Percentiles rank a stretch among this genome's conserved stretches.
These are phyloP conservation scores for Gallinago stenura DNA, from an alignment of 2,797 vertebrate species.

Conservation along the genomic window DNA sequence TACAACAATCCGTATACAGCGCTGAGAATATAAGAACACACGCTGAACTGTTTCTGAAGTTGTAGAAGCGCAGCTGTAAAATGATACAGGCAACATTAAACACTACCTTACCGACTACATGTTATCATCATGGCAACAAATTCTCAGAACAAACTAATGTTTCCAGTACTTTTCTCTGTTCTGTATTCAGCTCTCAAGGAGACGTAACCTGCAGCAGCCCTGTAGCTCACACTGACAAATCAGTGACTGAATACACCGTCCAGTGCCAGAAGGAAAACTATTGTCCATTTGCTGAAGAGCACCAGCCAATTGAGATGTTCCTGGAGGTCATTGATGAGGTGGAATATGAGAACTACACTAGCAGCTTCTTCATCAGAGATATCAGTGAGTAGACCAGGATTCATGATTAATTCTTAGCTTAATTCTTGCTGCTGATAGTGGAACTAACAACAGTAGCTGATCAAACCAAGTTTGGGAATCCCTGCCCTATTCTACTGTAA, in stretches of 20 bases:
- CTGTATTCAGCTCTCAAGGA: slow-evolving; percentile 60
- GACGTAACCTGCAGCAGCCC: slow-evolving; percentile 65
- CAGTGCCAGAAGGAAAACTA: slow-evolving; percentile 66
- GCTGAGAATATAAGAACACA: not conserved
- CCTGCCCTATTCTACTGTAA: slow-evolving; percentile 17
- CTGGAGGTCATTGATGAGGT: slow-evolving; percentile 64
- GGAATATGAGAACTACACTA: slow-evolving; percentile 77
- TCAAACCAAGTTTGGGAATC: not conserved
- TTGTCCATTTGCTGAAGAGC: slow-evolving; percentile 78
- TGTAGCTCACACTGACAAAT: not conserved
- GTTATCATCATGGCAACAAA: not conserved
- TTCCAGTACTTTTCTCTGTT: not conserved
- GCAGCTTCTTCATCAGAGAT: slow-evolving; percentile 80
- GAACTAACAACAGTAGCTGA: not conserved
- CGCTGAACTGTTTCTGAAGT: not conserved
- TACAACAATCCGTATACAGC: not conserved
- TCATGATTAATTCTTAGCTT: not conserved
- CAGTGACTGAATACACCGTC: slow-evolving; percentile 28
- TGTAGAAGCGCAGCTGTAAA: fast-evolving
- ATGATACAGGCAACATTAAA: not conserved
- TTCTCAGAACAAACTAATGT: not conserved
- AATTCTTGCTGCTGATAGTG: not conserved
- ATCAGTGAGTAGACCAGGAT: slow-evolving; percentile 75
- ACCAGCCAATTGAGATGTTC: slow-evolving; percentile 40
- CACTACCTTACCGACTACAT: not conserved